A percentile compares a stretch with the other conserved stretches of the same genome.
Conservation (phyloP, 2,113 vertebrate species). For the Burhinus bistriatus region DNA sequence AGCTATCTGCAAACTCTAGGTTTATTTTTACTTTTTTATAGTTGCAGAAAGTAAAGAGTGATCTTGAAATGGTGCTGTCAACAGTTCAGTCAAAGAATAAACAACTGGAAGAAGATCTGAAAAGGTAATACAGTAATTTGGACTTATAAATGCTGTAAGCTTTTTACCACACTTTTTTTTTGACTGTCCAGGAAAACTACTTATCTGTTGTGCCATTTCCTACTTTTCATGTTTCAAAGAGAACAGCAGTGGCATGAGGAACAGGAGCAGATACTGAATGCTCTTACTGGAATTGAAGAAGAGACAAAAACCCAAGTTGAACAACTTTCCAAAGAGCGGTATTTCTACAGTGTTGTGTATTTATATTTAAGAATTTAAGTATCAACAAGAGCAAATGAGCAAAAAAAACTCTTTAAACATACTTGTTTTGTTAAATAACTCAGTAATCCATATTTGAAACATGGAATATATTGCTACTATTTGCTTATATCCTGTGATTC, state of each 20-base stretch:
- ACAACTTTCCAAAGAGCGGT: conserved; percentile 22
- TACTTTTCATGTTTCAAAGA: conserved; percentile 57
- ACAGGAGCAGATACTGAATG: conserved; percentile 46
- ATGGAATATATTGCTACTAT: background rate
- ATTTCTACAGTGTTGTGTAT: background rate
- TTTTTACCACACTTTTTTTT: background rate
- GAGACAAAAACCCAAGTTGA: no score
- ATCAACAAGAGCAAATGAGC: background rate
- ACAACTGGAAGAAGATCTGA: conserved; percentile 65
- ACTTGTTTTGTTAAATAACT: background rate
- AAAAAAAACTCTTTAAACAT: background rate
- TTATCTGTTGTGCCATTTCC: background rate
- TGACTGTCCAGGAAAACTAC: background rate
- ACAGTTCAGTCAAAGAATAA: conserved; percentile 54
- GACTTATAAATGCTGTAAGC: background rate
- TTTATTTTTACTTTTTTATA: conserved; percentile 48
- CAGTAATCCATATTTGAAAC: background rate
- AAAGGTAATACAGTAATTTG: conserved; percentile 63
- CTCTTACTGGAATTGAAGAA: background rate
- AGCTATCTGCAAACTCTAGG: background rate
- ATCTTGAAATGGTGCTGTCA: conserved; percentile 65
- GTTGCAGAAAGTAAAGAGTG: conserved; percentile 63
- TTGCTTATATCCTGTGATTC: background rate
- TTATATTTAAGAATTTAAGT: background rate
- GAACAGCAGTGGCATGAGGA: conserved; percentile 70